A percentile compares a stretch with the other conserved stretches of the same genome.
Conservation (phyloP, 2,113 vertebrate species). For the Etia nguti region DNA sequence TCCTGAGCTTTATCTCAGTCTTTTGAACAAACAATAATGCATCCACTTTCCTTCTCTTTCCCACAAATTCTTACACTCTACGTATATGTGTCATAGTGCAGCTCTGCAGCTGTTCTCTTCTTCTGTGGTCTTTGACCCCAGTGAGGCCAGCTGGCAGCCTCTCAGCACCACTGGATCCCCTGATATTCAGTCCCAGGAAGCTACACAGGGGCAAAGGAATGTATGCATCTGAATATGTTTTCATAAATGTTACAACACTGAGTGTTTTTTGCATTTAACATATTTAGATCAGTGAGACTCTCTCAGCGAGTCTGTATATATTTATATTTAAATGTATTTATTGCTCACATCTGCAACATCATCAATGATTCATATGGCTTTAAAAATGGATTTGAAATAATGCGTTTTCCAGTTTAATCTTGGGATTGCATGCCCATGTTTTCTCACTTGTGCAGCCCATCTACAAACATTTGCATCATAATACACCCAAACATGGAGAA, state of each 20-base stretch:
- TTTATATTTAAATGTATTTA: not conserved
- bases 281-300: not conserved
- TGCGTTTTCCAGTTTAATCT: slow-evolving; percentile 15
- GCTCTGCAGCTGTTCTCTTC: slow-evolving; percentile 6
- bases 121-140: not conserved
- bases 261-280: not conserved
- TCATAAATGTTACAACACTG: not conserved
- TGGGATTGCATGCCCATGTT: slow-evolving; percentile 6
- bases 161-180: not conserved
- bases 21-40: not conserved
- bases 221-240: not conserved
- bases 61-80: not conserved
- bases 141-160: not conserved
- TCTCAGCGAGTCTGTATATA: not conserved
- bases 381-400: slow-evolving; percentile 8
- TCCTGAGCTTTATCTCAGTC: not conserved
- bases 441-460: slow-evolving; percentile 14
- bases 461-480: slow-evolving; percentile 21
- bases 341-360: not conserved
- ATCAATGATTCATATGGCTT: slow-evolving; percentile 1
- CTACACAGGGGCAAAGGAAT: not conserved
- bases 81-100: not conserved
- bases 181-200: not conserved
- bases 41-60: not conserved
- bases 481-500: not conserved